Conservation (phyloP, 2,113 vertebrate genomes). For the Burhinus oedicnemus region DNA sequence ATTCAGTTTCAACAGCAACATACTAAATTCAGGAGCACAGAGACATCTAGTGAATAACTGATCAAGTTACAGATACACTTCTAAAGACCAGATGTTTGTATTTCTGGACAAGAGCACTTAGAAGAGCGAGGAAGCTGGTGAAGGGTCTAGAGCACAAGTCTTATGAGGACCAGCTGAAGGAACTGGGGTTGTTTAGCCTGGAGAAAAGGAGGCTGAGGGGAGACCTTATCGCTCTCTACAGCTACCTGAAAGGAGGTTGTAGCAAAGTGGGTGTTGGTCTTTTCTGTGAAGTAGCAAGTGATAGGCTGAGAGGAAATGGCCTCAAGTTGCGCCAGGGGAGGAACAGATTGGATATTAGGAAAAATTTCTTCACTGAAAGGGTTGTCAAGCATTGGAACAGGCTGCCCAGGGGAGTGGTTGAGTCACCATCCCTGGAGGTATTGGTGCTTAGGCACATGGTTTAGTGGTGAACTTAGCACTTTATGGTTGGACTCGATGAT, state of each 20-base stretch:
- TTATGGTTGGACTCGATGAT: fast-evolving
- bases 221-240: fast-evolving
- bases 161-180: fast-evolving
- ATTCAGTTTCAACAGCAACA: not conserved
- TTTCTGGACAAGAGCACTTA: not conserved
- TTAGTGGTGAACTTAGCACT: not conserved
- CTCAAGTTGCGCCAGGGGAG: not conserved
- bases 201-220: not conserved
- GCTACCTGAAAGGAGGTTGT: not conserved
- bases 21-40: conserved; percentile 50
- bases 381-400: not conserved
- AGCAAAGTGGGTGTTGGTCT: not conserved
- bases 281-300: not conserved
- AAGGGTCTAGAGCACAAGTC: not conserved
- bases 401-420: not conserved
- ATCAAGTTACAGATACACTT: conserved; percentile 19
- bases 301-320: not conserved
- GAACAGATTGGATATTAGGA: not conserved
- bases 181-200: not conserved
- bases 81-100: not conserved
- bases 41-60: conserved; percentile 74
- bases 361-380: not conserved
- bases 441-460: not conserved
- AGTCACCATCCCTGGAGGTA: not conserved
- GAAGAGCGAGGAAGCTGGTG: not conserved